These are phyloP conservation scores for Aplidium turbinatum DNA, from an alignment of 23 tunicate genomes.

Conservation along the genomic window DNA sequence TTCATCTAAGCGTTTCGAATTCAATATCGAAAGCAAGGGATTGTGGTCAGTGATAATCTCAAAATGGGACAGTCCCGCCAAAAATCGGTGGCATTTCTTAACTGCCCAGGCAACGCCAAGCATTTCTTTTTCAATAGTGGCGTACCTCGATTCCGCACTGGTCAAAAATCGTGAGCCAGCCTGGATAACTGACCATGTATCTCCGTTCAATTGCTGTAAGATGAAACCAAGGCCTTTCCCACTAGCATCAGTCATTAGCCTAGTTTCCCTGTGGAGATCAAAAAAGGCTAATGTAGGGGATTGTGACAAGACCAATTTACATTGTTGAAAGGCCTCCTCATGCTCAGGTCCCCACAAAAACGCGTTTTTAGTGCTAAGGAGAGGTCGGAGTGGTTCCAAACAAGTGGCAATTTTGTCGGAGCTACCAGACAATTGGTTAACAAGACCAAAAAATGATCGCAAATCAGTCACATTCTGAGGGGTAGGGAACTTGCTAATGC, in stretches of 20 bases:
- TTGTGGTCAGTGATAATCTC: constrained; percentile 13
- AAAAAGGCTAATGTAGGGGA: constrained; percentile 5
- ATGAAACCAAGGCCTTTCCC: constrained; percentile 4
- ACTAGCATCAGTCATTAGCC: constrained; percentile 5
- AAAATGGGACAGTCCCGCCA: constrained; percentile 5
- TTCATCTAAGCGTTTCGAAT: constrained; percentile 3
- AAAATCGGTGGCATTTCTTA: constrained; percentile 17
- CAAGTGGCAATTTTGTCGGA: constrained; percentile 3
- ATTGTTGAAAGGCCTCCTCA: constrained; percentile 1
- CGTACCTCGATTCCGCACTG: constrained; percentile 13
- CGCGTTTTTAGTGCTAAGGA: constrained; percentile 11
- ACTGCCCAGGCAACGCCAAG: constrained; percentile 15
- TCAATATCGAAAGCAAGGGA: constrained; percentile 10
- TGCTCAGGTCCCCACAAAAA: background rate
- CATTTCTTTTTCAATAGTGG: constrained; percentile 19
- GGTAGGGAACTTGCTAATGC: background rate
- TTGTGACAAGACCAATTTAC: background rate
- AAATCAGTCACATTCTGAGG: constrained; percentile 5
- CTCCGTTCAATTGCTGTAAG: constrained; percentile 7
- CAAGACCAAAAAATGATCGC: constrained; percentile 15
- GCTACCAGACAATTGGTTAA: constrained; percentile 14
- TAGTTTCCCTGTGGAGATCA: background rate
- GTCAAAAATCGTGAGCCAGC: constrained; percentile 22
- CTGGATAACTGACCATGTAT: background rate
- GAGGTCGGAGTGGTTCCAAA: constrained; percentile 16